Percentiles rank a stretch among this genome's conserved stretches.
Conservation (phyloP, 1,140 invertebrate genomes). For the Drosophila truncata region DNA sequence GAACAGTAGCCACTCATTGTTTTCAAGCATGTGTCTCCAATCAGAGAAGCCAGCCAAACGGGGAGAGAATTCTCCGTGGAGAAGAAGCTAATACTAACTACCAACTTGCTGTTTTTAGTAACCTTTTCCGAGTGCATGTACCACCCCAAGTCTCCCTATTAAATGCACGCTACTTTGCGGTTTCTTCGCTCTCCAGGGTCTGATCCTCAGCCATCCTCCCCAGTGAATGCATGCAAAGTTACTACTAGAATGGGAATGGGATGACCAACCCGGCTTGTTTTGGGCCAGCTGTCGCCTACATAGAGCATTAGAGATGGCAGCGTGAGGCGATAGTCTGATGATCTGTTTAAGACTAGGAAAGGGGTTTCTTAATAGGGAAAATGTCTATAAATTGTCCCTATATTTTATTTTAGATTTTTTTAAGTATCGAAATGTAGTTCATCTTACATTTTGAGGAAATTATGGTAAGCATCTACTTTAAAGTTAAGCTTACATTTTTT, state of each 20-base stretch:
- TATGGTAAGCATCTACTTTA: not conserved
- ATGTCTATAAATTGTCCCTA: not conserved
- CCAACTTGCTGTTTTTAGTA: not conserved
- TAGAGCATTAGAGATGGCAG: slow-evolving; percentile 24
- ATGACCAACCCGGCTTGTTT: slow-evolving; percentile 17
- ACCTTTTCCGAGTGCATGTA: not conserved
- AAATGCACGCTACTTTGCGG: slow-evolving; percentile 43
- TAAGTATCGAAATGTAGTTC: no score
- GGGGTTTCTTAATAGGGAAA: not conserved
- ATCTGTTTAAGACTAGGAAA: not conserved
- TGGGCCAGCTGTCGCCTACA: slow-evolving; percentile 33
- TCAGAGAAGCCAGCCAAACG: slow-evolving; percentile 3
- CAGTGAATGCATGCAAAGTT: slow-evolving; percentile 31
- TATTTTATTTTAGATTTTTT: not conserved
- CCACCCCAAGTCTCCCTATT: slow-evolving; percentile 26
- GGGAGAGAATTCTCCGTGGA: slow-evolving; percentile 16
- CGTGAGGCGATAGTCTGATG: slow-evolving; percentile 11
- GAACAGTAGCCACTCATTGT: slow-evolving; percentile 61
- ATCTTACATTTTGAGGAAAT: no score
- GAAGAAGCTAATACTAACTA: not conserved
- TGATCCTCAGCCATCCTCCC: slow-evolving; percentile 34
- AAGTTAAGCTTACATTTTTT: not conserved
- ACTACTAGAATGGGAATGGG: slow-evolving; percentile 23
- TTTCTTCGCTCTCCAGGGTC: slow-evolving; percentile 22
- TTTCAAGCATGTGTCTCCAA: slow-evolving; percentile 45